Evolutionary conservation across 1,140 invertebrate genomes (phyloP).

Genomic region (Camponotus vicinus): DNA sequence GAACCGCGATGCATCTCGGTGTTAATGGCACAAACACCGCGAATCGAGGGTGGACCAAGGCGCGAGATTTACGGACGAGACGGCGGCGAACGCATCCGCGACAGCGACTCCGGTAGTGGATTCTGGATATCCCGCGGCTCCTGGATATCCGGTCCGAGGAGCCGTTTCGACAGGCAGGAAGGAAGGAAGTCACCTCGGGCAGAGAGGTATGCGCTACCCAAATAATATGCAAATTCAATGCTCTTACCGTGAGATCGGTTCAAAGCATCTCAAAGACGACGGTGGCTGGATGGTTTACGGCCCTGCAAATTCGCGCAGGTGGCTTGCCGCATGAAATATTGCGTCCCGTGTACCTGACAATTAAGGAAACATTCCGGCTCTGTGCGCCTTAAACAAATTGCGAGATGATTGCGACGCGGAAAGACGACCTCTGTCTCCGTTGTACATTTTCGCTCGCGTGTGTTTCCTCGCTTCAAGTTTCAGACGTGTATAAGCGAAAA

Average conservation of each 20-base stretch:
- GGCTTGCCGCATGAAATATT: conserved; percentile 53
- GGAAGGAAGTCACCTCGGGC: conserved; percentile 62
- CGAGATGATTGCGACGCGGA: conserved; percentile 44
- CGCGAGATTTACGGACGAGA: conserved; percentile 40
- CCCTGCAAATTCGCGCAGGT: conserved; percentile 58
- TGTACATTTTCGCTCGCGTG: neutral
- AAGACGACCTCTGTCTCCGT: neutral
- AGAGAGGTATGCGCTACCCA: conserved; percentile 50
- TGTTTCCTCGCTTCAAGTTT: conserved; percentile 18
- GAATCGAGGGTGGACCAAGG: conserved; percentile 29
- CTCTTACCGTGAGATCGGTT: conserved; percentile 62
- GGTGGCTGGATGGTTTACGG: conserved; percentile 40
- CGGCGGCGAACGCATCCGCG: too few relatives aligned
- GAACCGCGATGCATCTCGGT: conserved; percentile 45
- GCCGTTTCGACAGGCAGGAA: conserved; percentile 52
- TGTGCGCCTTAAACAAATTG: conserved; percentile 43
- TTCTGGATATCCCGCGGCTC: conserved; percentile 10
- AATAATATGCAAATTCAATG: conserved; percentile 73
- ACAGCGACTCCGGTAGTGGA: neutral
- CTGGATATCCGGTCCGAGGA: conserved; percentile 50
- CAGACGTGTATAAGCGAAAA: conserved; percentile 16
- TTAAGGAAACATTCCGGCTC: conserved; percentile 48
- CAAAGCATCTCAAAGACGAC: conserved; percentile 69
- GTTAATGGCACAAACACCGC: conserved; percentile 56
- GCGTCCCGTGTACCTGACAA: conserved; percentile 48